Evolutionary conservation across 23 tunicate genomes (phyloP).

Genomic region (Botrylloides violaceus): DNA sequence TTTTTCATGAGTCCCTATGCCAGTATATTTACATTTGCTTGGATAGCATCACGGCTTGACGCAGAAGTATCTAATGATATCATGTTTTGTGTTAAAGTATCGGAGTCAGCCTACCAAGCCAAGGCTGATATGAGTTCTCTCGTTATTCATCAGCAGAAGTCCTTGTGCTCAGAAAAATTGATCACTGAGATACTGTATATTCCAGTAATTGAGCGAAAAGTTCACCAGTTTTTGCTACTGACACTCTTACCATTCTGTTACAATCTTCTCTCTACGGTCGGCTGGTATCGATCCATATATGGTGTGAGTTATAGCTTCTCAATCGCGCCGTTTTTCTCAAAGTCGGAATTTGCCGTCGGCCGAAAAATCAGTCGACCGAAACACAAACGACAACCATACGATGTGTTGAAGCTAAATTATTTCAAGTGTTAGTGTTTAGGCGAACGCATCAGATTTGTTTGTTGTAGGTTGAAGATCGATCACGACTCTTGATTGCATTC

Average conservation of each 20-base stretch:
- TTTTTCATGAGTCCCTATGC: too few relatives aligned
- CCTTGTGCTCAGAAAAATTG: too few relatives aligned
- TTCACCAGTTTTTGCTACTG: not conserved
- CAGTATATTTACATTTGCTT: too few relatives aligned
- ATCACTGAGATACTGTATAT: too few relatives aligned
- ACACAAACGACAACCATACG: constrained; percentile 15
- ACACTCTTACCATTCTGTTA: not conserved
- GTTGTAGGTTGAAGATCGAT: not conserved
- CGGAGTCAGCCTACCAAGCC: too few relatives aligned
- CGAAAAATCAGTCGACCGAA: constrained; percentile 5
- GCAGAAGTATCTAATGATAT: too few relatives aligned
- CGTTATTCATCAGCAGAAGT: too few relatives aligned
- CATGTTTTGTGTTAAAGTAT: too few relatives aligned
- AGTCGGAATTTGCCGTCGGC: constrained; percentile 23
- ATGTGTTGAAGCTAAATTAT: not conserved
- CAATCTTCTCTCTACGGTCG: constrained; percentile 5
- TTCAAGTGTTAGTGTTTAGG: not conserved
- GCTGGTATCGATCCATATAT: not conserved
- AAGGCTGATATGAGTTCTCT: too few relatives aligned
- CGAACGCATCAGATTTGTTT: not conserved
- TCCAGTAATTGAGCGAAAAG: too few relatives aligned
- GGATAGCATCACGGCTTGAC: too few relatives aligned
- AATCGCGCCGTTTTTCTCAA: constrained; percentile 12
- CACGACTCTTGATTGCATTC: too few relatives aligned
- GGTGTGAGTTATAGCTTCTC: constrained; percentile 4